Evolutionary conservation across 2,113 vertebrate species (phyloP).

Genomic region (Antennarius striatus): DNA sequence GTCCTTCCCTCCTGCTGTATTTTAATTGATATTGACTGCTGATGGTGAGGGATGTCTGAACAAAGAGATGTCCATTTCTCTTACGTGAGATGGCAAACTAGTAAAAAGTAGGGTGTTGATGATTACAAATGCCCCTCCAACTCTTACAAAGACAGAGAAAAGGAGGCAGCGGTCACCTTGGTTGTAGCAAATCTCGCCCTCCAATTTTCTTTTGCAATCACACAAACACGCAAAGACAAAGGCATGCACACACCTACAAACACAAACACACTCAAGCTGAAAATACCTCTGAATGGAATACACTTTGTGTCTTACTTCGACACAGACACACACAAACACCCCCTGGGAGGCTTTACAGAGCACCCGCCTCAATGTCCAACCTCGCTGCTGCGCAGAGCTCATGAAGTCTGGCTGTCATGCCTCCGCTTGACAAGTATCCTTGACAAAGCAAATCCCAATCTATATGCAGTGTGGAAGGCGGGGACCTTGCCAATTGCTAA

Average conservation of each 20-base stretch:
- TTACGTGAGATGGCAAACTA: conserved; percentile 38
- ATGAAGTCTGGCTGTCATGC: conserved; percentile 74
- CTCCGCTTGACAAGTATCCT: conserved; percentile 73
- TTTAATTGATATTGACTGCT: conserved; percentile 15
- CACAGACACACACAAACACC: conserved; percentile 27
- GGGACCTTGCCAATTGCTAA: conserved; percentile 77
- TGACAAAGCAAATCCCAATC: conserved; percentile 77
- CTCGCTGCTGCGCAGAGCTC: conserved; percentile 51
- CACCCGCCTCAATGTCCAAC: conserved; percentile 55
- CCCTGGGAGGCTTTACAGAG: conserved; percentile 49
- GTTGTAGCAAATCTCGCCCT: conserved; percentile 46
- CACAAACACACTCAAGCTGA: conserved; percentile 34
- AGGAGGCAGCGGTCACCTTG: conserved; percentile 50
- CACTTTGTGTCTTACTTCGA: conserved; percentile 20
- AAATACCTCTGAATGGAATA: conserved; percentile 35
- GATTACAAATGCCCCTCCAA: conserved; percentile 44
- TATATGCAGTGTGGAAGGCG: conserved; percentile 69
- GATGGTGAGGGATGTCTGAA: conserved; percentile 55
- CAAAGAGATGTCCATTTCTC: conserved; percentile 46
- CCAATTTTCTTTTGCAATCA: conserved; percentile 45
- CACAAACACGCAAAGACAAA: conserved; percentile 30
- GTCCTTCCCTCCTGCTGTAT: conserved; percentile 1
- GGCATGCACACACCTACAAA: conserved; percentile 16
- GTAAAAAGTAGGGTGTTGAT: conserved; percentile 51
- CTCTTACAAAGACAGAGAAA: conserved; percentile 14